phyloP scores from a whole-genome alignment of 2,888 invertebrate genomes.

The Ophonus ardosiacus region DNA sequence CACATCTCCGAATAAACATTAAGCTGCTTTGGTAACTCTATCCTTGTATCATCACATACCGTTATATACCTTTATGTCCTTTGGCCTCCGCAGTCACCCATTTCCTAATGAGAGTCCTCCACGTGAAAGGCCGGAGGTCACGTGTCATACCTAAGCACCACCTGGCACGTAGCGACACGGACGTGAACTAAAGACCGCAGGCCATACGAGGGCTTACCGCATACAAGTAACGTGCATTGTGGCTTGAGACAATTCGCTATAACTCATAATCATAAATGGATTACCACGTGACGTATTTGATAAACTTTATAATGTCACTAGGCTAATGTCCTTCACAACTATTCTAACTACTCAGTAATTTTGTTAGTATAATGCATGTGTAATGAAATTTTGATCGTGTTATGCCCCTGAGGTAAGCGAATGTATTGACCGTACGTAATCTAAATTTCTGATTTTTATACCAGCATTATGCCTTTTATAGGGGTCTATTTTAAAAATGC shows the following conservation, averaged over 20 bases:
- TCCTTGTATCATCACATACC: neutral
- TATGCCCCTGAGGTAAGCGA: neutral
- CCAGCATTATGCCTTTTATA: too few species aligned
- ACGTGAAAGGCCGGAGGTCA: neutral
- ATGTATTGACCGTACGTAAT: too few species aligned
- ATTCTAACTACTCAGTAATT: slow-evolving; percentile 8
- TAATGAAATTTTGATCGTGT: slow-evolving; percentile 24
- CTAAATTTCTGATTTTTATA: too few species aligned
- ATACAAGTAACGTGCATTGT: slow-evolving; percentile 5
- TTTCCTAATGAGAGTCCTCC: neutral
- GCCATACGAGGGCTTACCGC: slow-evolving; percentile 1
- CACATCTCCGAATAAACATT: neutral
- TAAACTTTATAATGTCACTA: slow-evolving; percentile 20
- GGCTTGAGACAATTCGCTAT: neutral
- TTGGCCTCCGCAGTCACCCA: neutral
- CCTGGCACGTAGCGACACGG: neutral
- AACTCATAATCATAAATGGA: slow-evolving; percentile 30
- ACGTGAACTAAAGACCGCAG: slow-evolving; percentile 13
- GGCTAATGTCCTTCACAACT: neutral
- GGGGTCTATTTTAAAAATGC: too few species aligned
- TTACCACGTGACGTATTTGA: slow-evolving; percentile 17
- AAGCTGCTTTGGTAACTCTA: neutral
- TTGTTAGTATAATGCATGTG: neutral
- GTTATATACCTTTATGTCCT: neutral
- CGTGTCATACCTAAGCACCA: neutral